phyloP scores from a whole-genome alignment of 2,113 vertebrate genomes.

The Phyllostomus hastatus region DNA sequence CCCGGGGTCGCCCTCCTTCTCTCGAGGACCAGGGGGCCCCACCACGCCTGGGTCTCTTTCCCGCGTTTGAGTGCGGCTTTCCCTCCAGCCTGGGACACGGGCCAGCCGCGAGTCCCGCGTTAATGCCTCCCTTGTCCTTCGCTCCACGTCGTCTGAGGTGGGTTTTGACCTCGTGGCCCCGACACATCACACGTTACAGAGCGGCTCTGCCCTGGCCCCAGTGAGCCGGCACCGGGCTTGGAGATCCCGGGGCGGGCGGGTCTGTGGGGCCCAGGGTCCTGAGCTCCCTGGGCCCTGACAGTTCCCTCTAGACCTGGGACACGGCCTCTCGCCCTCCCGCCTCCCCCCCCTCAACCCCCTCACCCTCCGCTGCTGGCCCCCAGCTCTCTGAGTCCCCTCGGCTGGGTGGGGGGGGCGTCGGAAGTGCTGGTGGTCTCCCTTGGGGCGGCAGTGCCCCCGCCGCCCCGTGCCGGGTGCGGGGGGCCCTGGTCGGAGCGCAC shows the following conservation, averaged over 20 bases:
- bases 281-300: neutral
- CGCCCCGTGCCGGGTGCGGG: fast-evolving
- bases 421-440: neutral
- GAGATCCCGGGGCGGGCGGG: neutral
- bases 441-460: neutral
- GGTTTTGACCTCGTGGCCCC: neutral
- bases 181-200: fast-evolving
- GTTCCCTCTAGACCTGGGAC: neutral
- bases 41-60: neutral
- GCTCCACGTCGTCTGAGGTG: neutral
- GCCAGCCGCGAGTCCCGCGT: fast-evolving
- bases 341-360: no score
- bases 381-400: neutral
- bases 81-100: fast-evolving
- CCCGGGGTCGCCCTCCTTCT: neutral
- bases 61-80: fast-evolving
- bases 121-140: neutral
- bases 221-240: neutral
- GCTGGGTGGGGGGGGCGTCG: neutral
- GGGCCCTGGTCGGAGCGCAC: no score
- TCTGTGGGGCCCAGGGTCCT: fast-evolving
- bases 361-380: fast-evolving
- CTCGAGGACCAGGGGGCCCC: neutral
- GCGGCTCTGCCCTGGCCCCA: neutral
- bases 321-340: no score